phyloP scores from a whole-genome alignment of 2,797 vertebrate genomes.

The Antrozous pallidus region DNA sequence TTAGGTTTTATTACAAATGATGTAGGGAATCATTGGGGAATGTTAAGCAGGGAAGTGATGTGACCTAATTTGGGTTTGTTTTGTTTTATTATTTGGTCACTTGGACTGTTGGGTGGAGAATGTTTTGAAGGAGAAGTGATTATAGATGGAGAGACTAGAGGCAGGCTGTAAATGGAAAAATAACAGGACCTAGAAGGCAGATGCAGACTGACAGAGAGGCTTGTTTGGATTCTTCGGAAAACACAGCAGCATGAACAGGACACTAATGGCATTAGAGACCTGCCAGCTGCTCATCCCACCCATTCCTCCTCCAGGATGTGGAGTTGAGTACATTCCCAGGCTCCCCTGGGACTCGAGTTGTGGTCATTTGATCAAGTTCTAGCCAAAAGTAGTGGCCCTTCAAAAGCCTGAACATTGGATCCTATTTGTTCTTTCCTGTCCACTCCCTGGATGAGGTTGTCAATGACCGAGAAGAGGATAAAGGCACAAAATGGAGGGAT shows the following conservation, averaged over 20 bases:
- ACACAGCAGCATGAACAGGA: not conserved
- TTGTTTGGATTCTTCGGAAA: not conserved
- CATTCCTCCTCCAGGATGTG: not conserved
- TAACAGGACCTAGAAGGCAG: not conserved
- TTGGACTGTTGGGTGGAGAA: not conserved
- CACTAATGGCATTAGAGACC: not conserved
- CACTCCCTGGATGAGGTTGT: not conserved
- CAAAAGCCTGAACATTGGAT: not conserved
- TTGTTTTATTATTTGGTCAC: not conserved
- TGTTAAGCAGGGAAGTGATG: not conserved
- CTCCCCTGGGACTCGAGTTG: not conserved
- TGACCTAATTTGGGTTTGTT: not conserved
- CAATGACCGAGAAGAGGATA: not conserved
- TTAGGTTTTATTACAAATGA: not conserved
- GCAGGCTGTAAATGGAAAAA: not conserved
- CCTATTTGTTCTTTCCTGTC: not conserved
- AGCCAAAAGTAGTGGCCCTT: not conserved
- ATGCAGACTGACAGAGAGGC: not conserved
- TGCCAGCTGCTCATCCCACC: not conserved
- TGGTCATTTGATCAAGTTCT: not conserved
- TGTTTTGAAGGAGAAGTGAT: not conserved
- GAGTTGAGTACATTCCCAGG: not conserved
- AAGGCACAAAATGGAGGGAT: not conserved
- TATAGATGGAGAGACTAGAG: not conserved
- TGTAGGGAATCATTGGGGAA: not conserved